Percentiles rank a stretch among this genome's conserved stretches.
Conservation (phyloP, 2,888 invertebrate species). For the Rotaria macrura region DNA sequence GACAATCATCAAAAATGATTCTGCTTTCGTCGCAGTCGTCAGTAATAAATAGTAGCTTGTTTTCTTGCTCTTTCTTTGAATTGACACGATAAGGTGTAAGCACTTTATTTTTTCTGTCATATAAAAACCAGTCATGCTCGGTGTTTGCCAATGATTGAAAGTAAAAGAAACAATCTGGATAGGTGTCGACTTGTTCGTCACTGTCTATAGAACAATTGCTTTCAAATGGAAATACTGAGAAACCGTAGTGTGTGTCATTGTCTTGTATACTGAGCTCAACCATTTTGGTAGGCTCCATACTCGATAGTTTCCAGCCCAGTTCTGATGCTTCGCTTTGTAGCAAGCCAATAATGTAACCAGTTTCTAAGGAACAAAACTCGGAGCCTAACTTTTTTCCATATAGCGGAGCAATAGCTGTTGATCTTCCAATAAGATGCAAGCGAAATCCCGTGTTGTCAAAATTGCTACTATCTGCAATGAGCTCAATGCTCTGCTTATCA, state of each 20-base stretch:
- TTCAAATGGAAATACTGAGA: neutral
- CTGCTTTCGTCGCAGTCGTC: neutral
- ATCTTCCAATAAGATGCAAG: conserved; percentile 19
- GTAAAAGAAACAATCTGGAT: neutral
- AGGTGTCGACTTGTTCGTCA: no score
- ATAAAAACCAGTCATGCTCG: neutral
- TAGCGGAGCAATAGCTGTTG: neutral
- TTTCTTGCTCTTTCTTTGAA: no score
- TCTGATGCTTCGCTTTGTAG: neutral
- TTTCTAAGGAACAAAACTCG: neutral
- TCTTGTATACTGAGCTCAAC: neutral
- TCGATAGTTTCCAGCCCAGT: neutral
- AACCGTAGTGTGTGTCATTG: neutral
- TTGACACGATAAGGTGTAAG: no score
- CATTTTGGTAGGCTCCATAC: neutral
- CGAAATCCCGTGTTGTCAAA: neutral
- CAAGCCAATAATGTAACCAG: conserved; percentile 13
- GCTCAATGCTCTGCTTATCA: neutral
- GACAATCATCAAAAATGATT: neutral
- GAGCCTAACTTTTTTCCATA: neutral
- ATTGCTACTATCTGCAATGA: neutral
- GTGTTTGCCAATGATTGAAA: neutral
- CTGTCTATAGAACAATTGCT: neutral
- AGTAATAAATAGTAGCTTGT: neutral
- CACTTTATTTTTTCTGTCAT: neutral